phyloP scores from a whole-genome alignment of 2,113 vertebrate species.

The Planiliza haematocheilus region DNA sequence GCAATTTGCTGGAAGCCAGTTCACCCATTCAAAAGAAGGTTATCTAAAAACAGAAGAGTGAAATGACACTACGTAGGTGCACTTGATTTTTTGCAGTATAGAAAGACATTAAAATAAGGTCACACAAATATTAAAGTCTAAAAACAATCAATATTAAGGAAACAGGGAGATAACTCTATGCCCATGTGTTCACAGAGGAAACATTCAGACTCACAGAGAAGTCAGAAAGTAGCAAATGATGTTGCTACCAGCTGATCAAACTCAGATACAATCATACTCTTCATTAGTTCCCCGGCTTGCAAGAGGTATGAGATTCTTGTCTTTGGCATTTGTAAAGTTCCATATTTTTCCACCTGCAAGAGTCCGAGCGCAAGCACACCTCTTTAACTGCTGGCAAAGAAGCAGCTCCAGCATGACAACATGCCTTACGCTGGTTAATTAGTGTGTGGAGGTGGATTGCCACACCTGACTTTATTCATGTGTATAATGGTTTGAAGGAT shows the following conservation, averaged over 20 bases:
- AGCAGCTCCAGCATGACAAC: background rate
- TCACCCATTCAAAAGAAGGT: too few relatives aligned
- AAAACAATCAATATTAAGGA: background rate
- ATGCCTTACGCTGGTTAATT: background rate
- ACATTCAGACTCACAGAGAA: background rate
- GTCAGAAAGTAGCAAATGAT: too few relatives aligned
- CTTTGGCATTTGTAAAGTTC: background rate
- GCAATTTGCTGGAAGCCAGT: too few relatives aligned
- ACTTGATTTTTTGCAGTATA: too few relatives aligned
- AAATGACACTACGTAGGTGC: too few relatives aligned
- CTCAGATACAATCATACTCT: background rate
- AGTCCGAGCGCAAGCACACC: too few relatives aligned
- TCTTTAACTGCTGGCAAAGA: background rate
- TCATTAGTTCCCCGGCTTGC: too few relatives aligned
- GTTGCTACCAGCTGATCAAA: background rate
- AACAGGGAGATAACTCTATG: background rate
- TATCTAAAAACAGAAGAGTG: too few relatives aligned
- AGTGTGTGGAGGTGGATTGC: background rate
- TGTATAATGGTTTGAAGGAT: background rate
- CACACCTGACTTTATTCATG: too few relatives aligned
- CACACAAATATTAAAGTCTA: rapidly evolving
- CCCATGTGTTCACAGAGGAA: background rate
- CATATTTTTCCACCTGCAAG: background rate
- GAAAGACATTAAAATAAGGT: background rate
- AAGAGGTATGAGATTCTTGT: background rate